Percentiles rank a stretch among this genome's conserved stretches.
phyloP scores from a whole-genome alignment of 1,140 invertebrate genomes.

The Calycopis cecrops region DNA sequence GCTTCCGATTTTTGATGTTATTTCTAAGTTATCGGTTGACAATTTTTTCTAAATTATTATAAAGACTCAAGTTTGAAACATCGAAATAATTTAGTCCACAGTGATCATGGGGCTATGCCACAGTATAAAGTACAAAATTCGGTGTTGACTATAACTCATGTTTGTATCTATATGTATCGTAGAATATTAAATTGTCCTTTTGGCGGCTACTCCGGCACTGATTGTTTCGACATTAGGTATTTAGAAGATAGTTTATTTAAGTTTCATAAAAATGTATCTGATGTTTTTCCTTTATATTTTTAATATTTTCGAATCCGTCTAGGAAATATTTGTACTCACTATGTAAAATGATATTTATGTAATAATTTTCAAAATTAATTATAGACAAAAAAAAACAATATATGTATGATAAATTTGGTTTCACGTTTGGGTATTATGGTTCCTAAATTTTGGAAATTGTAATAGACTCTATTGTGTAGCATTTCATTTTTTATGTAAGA shows the following conservation, averaged over 20 bases:
- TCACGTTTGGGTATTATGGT: conserved; percentile 74
- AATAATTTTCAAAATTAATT: conserved; percentile 73
- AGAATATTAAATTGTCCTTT: conserved; percentile 65
- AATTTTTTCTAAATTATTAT: conserved; percentile 67
- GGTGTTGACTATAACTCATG: conserved; percentile 67
- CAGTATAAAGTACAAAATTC: conserved; percentile 71
- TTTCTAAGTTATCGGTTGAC: conserved; percentile 68
- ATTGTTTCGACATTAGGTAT: conserved; percentile 59
- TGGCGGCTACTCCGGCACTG: conserved; percentile 46
- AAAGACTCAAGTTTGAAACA: conserved; percentile 68
- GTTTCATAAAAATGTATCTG: conserved; percentile 58
- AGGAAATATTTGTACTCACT: conserved; percentile 64
- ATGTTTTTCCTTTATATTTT: conserved; percentile 62
- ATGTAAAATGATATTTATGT: conserved; percentile 61
- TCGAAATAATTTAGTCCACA: conserved; percentile 71
- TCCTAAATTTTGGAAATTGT: conserved; percentile 75
- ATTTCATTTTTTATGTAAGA: conserved; percentile 68
- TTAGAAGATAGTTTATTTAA: conserved; percentile 67
- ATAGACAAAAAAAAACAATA: conserved; percentile 57
- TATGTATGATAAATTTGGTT: conserved; percentile 68
- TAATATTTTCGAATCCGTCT: conserved; percentile 69
- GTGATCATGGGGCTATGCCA: conserved; percentile 63
- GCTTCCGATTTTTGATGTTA: conserved; percentile 40
- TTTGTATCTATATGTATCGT: conserved; percentile 67
- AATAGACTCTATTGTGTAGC: conserved; percentile 73